Evolutionary conservation across 2,797 vertebrate species (phyloP), one percentile per base, ranked within the genome.

Genomic region (Graptemys geographica): DNA sequence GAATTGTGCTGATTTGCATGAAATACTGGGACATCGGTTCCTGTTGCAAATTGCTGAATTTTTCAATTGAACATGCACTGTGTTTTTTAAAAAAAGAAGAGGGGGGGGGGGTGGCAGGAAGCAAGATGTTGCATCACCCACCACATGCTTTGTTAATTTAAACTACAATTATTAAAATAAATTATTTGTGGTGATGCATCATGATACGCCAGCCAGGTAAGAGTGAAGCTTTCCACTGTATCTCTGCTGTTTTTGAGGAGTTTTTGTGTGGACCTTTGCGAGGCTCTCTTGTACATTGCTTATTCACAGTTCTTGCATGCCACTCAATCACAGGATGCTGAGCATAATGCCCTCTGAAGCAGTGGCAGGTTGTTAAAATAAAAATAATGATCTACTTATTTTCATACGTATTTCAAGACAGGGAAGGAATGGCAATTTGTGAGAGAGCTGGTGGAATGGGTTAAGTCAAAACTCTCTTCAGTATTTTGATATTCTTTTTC

Each of bases 311-410:
- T 55, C 81, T 94, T 90, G 83, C 23, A 19, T 89, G 10, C 55
- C 44, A 53, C 90, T 93, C 94, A 84, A 90, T 95, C 93, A 85
- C 94, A 83, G 81, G n/a, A 90, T 25, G 55, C 55, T 11, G 55
- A 53, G 79, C 53, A 19, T 85, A 62, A 52, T 56, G 21, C 79
- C 78, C 90, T 94, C 79, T 85, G 88, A 92, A 93, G 47, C 76
- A 89, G 83, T 85, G 51, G 37, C 92, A 90, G 65, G 5, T 47
- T 83, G 47, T 94, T 94, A 83, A 92, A 96, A 89, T 89, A 95
- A 92, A 94, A 94, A 83, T 95, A 52, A 33, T 33, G 86, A 85
- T 44, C 69, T 90, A 44, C 0, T 0, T 81, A 28, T 53, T 93
- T 96, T 33, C 83, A 11, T 86, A 31, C 1, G 1, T 94, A 65